These are phyloP conservation scores for Epinephelus fuscoguttatus DNA, from an alignment of 2,113 vertebrate genomes.

Conservation along the genomic window DNA sequence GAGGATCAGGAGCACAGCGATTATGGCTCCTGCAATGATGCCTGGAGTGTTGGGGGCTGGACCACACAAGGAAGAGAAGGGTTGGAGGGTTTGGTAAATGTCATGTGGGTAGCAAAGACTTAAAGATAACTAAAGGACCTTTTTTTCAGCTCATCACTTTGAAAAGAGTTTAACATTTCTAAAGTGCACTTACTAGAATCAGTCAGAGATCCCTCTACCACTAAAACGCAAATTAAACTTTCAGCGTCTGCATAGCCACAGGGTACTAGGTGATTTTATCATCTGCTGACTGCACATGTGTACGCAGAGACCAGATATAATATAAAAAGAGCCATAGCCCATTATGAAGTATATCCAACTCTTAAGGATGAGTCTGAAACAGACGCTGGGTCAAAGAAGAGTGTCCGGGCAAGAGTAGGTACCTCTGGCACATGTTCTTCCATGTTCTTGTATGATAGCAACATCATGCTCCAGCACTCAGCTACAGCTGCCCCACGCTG, in stretches of 20 bases:
- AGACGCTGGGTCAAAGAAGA: neutral
- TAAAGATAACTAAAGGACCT: neutral
- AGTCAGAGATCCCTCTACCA: neutral
- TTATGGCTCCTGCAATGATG: slow-evolving; percentile 88
- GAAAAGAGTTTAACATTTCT: neutral
- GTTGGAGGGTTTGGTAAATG: neutral
- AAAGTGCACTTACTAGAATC: neutral
- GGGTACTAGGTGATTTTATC: neutral
- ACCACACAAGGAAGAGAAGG: neutral
- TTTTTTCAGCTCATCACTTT: neutral
- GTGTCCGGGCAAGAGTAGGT: neutral
- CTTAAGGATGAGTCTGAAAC: neutral
- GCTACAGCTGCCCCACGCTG: slow-evolving; percentile 1
- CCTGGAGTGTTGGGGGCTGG: slow-evolving; percentile 91
- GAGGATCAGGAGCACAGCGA: slow-evolving; percentile 89
- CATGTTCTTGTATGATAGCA: neutral
- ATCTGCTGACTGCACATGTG: neutral
- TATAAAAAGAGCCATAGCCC: too few species aligned
- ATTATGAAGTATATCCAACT: too few species aligned
- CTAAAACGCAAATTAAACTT: neutral
- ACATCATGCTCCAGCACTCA: slow-evolving; percentile 9
- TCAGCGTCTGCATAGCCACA: too few species aligned
- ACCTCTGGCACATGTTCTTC: neutral
- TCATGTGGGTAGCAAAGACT: neutral
- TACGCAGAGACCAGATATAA: neutral